Conservation (phyloP, 2,888 invertebrate species). For the Willowsia nigromaculata region DNA sequence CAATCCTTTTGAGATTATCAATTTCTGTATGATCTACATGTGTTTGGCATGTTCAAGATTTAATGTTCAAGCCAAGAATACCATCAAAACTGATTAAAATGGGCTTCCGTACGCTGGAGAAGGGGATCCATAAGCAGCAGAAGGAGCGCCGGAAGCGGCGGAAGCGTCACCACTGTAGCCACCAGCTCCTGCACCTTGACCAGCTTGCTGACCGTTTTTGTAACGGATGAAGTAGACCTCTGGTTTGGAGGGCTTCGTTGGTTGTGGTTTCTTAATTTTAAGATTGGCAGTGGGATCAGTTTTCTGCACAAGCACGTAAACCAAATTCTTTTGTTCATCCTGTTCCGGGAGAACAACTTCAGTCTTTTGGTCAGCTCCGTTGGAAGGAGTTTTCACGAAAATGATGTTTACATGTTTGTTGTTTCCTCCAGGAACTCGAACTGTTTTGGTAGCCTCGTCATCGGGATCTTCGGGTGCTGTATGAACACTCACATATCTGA, state of each 20-base stretch:
- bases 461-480: slow-evolving; percentile 59
- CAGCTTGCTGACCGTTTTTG: slow-evolving; percentile 39
- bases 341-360: slow-evolving; percentile 60
- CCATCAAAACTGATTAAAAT: no score
- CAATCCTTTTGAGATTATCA: no score
- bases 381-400: slow-evolving; percentile 33
- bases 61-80: no score
- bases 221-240: slow-evolving; percentile 69
- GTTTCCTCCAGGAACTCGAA: slow-evolving; percentile 47
- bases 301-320: slow-evolving; percentile 66
- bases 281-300: slow-evolving; percentile 42
- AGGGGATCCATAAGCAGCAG: background rate
- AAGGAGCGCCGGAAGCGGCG: background rate
- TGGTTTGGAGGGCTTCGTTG: slow-evolving; percentile 44
- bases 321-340: slow-evolving; percentile 54
- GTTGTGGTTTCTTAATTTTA: slow-evolving; percentile 6
- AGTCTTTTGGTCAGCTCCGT: slow-evolving; percentile 51
- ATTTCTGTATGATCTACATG: no score
- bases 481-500: slow-evolving; percentile 39
- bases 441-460: background rate
- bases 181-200: background rate
- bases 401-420: slow-evolving; percentile 67
- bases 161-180: background rate
- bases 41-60: no score
- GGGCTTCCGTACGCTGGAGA: slow-evolving; percentile 51